phyloP scores from a whole-genome alignment of 2,888 invertebrate species.

The Crioceris asparagi region DNA sequence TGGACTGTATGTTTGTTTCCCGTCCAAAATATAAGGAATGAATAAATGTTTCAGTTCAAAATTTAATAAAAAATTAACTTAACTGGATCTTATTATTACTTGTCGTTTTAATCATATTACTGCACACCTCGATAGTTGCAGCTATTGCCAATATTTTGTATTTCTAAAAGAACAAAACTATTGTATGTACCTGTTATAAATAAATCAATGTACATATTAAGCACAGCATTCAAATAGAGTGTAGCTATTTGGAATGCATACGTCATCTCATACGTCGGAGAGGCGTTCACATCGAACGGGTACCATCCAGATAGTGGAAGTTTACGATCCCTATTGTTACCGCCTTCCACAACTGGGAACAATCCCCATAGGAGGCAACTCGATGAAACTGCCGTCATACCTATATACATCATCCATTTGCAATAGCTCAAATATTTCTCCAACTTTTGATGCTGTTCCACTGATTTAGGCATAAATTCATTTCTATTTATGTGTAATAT shows the following conservation, averaged over 20 bases:
- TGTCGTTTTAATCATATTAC: too few relatives aligned
- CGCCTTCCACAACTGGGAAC: constrained; percentile 30
- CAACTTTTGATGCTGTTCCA: too few relatives aligned
- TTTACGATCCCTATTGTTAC: constrained; percentile 11
- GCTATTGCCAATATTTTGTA: background rate
- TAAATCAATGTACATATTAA: constrained; percentile 41
- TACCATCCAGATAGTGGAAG: constrained; percentile 35
- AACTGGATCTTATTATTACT: too few relatives aligned
- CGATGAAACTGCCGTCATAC: constrained; percentile 7
- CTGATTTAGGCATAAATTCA: too few relatives aligned
- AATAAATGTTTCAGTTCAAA: too few relatives aligned
- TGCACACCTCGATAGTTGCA: too few relatives aligned
- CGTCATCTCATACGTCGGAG: constrained; percentile 39
- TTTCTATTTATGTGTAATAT: too few relatives aligned
- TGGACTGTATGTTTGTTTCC: too few relatives aligned
- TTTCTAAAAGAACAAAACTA: constrained; percentile 24
- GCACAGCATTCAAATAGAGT: constrained; percentile 38
- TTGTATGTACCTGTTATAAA: constrained; percentile 18
- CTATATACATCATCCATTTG: too few relatives aligned
- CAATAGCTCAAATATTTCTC: too few relatives aligned
- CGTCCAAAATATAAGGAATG: too few relatives aligned
- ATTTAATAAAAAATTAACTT: too few relatives aligned
- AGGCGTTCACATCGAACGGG: constrained; percentile 37
- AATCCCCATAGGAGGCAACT: constrained; percentile 31
- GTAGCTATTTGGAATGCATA: constrained; percentile 42